These are phyloP conservation scores for Phrixothrix hirtus DNA, from an alignment of 2,888 invertebrate genomes.

Conservation along the genomic window DNA sequence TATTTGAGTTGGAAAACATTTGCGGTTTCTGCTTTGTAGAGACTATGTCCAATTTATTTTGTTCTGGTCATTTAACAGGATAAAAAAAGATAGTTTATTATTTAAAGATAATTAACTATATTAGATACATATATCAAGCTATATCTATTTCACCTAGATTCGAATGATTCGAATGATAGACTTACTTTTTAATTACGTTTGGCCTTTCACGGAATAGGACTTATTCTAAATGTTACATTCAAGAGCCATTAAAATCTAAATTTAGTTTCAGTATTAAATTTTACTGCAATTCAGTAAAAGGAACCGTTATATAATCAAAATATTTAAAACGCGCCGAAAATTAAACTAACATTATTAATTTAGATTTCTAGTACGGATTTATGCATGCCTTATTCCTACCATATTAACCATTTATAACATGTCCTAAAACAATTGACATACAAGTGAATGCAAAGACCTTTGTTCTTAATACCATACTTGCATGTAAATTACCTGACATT, in stretches of 20 bases:
- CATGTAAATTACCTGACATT: no score
- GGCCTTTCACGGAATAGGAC: conserved; percentile 9
- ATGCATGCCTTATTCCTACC: conserved; percentile 1
- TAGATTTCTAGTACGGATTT: conserved; percentile 11
- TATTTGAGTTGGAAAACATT: no score
- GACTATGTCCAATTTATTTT: conserved; percentile 2
- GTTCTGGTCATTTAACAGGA: conserved; percentile 7
- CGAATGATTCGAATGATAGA: conserved; percentile 11
- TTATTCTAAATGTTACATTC: conserved; percentile 5
- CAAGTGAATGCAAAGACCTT: no score
- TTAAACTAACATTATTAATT: conserved; percentile 8
- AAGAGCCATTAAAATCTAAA: conserved; percentile 13
- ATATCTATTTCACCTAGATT: conserved; percentile 13
- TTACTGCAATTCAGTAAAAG: conserved; percentile 17
- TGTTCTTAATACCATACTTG: no score
- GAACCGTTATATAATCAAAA: conserved; percentile 18
- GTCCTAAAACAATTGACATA: neutral
- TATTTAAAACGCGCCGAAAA: conserved; percentile 11
- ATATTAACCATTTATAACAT: neutral
- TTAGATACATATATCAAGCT: conserved; percentile 1
- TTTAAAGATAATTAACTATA: conserved; percentile 9
- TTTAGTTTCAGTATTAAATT: conserved; percentile 16
- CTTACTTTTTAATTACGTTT: conserved; percentile 14
- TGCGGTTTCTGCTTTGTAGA: no score
- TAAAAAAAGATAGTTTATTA: neutral